phyloP scores from a whole-genome alignment of 2,888 invertebrate species.

The Agelastica alni region DNA sequence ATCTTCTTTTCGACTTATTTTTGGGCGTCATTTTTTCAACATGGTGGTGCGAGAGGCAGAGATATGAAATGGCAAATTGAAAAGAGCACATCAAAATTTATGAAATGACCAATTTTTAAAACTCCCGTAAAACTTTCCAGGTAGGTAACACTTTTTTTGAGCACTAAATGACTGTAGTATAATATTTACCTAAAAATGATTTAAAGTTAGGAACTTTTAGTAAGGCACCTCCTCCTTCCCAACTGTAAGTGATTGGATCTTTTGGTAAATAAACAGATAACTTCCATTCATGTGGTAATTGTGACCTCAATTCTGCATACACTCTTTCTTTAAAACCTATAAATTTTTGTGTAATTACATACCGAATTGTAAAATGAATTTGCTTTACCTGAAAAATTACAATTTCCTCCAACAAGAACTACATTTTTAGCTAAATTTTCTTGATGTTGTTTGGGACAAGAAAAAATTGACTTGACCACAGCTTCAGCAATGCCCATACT shows the following conservation, averaged over 20 bases:
- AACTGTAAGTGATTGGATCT: constrained; percentile 80
- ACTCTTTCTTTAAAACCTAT: constrained; percentile 76
- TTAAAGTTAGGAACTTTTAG: constrained; percentile 75
- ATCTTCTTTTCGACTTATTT: no score
- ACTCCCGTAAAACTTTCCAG: no score
- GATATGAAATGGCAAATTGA: no score
- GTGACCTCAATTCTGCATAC: constrained; percentile 74
- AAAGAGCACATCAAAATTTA: no score
- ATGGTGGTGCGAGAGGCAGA: no score
- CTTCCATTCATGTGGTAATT: constrained; percentile 77
- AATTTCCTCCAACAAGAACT: constrained; percentile 80
- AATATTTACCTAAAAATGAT: constrained; percentile 67
- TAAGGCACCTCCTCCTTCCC: constrained; percentile 84
- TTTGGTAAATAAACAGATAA: constrained; percentile 73
- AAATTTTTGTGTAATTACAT: neutral
- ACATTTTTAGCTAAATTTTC: constrained; percentile 83
- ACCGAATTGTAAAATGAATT: no score
- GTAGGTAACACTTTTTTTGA: no score
- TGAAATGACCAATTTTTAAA: no score
- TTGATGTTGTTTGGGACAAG: constrained; percentile 74
- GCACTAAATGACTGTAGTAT: no score
- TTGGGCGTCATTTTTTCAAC: no score
- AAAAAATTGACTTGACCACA: constrained; percentile 74
- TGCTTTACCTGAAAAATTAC: constrained; percentile 71
- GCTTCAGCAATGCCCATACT: constrained; percentile 93